Conservation (phyloP, 2,113 vertebrate genomes). For the Otus sunia region DNA sequence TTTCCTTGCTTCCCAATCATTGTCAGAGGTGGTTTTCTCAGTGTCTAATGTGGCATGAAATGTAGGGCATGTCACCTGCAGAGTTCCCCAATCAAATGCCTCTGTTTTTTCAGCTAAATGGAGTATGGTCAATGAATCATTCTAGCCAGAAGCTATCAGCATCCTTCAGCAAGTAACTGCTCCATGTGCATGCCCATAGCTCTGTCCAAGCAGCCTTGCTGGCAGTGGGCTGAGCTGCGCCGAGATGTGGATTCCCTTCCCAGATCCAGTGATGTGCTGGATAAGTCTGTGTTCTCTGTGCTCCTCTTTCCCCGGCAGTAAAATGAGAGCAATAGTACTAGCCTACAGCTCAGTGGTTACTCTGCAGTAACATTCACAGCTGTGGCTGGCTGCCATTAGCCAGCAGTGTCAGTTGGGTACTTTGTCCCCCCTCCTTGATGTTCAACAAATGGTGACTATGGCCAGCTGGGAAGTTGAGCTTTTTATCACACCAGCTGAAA, state of each 20-base stretch:
- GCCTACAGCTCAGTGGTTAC: not conserved
- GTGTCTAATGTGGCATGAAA: not conserved
- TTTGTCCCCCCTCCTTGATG: not conserved
- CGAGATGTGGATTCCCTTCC: not conserved
- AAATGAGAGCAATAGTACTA: not conserved
- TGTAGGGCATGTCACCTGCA: not conserved
- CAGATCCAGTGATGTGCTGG: accelerated
- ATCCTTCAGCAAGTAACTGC: not conserved
- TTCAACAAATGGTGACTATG: not conserved
- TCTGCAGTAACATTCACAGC: not conserved
- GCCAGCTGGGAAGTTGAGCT: not conserved
- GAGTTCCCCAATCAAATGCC: not conserved
- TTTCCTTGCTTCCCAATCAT: not conserved
- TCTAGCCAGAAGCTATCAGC: not conserved
- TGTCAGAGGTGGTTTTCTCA: not conserved
- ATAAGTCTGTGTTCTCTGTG: not conserved
- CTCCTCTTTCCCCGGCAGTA: not conserved
- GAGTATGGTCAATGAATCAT: not conserved
- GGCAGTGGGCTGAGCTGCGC: not conserved
- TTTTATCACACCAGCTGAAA: not conserved
- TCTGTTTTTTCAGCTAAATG: not conserved
- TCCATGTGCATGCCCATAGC: accelerated
- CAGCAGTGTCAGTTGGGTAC: not conserved
- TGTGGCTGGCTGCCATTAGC: not conserved
- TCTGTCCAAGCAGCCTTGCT: not conserved